These are phyloP conservation scores for Menura novaehollandiae DNA, from an alignment of 2,113 vertebrate species.

Conservation along the genomic window DNA sequence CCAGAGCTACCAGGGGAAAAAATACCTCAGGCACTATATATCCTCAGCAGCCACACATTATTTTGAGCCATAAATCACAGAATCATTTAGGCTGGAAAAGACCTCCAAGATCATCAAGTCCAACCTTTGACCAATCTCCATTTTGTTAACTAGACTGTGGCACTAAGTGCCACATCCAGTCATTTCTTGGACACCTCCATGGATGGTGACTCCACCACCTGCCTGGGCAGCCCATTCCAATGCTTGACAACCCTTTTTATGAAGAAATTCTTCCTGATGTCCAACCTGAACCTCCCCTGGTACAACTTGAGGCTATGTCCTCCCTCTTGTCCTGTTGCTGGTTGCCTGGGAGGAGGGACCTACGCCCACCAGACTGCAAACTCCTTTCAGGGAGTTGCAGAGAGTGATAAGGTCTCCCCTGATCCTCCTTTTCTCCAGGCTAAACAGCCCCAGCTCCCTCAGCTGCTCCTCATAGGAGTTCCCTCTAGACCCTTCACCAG, in stretches of 20 bases:
- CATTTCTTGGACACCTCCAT: neutral
- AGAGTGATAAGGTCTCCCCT: neutral
- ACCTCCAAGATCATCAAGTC: neutral
- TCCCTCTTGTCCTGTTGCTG: neutral
- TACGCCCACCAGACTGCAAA: too few species aligned
- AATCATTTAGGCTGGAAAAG: neutral
- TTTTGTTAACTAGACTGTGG: neutral
- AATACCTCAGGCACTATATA: neutral
- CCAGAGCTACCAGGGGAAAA: neutral
- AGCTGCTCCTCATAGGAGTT: neutral
- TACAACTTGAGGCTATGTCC: neutral
- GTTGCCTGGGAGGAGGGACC: neutral
- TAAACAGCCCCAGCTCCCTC: neutral
- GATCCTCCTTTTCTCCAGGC: too few species aligned
- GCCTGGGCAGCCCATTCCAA: neutral
- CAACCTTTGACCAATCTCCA: neutral
- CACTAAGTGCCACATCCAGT: neutral
- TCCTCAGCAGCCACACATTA: neutral
- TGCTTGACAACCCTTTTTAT: neutral
- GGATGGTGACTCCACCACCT: neutral
- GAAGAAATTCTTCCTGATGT: neutral
- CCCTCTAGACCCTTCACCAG: neutral
- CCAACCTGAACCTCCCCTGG: neutral
- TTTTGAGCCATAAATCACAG: neutral
- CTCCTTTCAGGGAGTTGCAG: neutral